Conservation (phyloP, 2,797 vertebrate species). For the Chrosomus eos region DNA sequence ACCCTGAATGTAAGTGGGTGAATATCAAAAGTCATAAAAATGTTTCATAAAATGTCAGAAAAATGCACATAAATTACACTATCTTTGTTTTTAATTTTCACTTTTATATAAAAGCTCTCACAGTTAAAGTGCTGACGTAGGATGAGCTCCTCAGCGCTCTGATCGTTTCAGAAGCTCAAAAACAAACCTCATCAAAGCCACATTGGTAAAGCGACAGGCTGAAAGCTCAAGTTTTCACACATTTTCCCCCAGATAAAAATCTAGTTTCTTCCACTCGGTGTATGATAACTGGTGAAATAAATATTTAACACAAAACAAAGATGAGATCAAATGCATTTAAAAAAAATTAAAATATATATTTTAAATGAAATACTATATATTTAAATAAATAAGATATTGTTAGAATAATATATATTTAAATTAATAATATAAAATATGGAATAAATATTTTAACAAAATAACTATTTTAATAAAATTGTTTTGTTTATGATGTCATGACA, state of each 20-base stretch:
- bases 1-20: slow-evolving; percentile 82
- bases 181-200: slow-evolving; percentile 35
- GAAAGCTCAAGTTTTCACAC: slow-evolving; percentile 10
- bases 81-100: neutral
- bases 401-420: neutral
- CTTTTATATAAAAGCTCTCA: neutral
- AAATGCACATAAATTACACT: neutral
- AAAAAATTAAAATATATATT: neutral
- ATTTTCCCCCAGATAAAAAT: slow-evolving; percentile 30
- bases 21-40: neutral
- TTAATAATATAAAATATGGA: neutral
- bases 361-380: neutral
- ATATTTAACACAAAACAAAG: neutral
- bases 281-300: neutral
- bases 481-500: neutral
- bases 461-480: neutral
- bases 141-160: neutral
- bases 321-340: neutral
- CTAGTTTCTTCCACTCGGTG: neutral
- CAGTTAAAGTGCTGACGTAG: neutral
- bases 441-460: neutral
- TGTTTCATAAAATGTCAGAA: neutral
- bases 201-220: neutral
- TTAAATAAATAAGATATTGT: neutral
- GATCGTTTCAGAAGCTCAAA: neutral